Percentiles rank a stretch among this genome's conserved stretches.
These are phyloP conservation scores for Pseudotriccus pelzelni DNA, from an alignment of 2,797 vertebrate genomes.

Conservation along the genomic window DNA sequence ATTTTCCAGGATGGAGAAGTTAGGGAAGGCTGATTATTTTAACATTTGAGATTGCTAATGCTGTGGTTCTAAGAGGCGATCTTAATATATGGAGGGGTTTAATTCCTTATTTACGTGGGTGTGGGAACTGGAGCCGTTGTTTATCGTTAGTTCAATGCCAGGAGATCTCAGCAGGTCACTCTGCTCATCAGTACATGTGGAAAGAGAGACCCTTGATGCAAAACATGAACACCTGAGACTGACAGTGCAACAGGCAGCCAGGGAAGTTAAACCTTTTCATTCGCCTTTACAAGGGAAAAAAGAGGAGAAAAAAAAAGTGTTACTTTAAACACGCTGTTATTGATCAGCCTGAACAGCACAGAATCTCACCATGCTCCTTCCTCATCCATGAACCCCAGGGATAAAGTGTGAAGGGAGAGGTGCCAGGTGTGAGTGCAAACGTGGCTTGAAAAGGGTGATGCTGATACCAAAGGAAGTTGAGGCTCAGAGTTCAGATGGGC, in stretches of 20 bases:
- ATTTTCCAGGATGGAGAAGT: background rate
- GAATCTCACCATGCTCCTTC: background rate
- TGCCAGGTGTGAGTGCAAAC: background rate
- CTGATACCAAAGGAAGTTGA: background rate
- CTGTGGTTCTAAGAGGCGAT: background rate
- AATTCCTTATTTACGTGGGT: background rate
- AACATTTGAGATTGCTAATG: background rate
- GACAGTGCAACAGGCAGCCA: background rate
- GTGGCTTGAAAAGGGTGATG: fast-evolving
- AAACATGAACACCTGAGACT: background rate
- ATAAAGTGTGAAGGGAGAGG: background rate
- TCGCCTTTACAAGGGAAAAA: background rate
- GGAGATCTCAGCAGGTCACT: background rate
- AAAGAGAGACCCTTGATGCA: background rate
- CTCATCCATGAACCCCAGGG: background rate
- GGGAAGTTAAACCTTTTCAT: background rate
- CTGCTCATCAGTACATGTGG: background rate
- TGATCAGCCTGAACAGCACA: background rate
- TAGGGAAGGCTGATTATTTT: background rate
- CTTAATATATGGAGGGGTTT: background rate
- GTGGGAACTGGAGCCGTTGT: background rate
- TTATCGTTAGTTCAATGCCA: background rate
- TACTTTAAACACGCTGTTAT: background rate
- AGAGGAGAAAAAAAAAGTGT: background rate
- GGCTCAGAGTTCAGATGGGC: background rate